A percentile compares a stretch with the other conserved stretches of the same genome.
phyloP scores from a whole-genome alignment of 92 coral and sea anemone genomes.

The Zoanthus sociatus region DNA sequence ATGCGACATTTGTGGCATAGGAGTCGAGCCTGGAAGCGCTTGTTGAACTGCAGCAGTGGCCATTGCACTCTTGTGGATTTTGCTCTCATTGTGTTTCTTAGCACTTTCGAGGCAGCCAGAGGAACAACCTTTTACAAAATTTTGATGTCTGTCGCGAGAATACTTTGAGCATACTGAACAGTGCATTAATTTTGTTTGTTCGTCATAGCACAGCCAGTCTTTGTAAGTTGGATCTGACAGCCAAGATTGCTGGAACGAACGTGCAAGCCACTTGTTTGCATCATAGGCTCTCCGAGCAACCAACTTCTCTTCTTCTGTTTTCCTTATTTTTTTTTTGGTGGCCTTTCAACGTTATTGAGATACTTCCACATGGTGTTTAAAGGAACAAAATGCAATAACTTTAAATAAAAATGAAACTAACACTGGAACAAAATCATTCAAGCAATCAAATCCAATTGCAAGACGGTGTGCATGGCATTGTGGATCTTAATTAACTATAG shows the following conservation, averaged over 20 bases:
- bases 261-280: slow-evolving; percentile 18
- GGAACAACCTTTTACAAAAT: slow-evolving; percentile 8
- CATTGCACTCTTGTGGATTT: slow-evolving; percentile 9
- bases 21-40: slow-evolving; percentile 5
- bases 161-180: neutral
- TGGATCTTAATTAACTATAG: neutral
- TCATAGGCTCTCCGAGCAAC: slow-evolving; percentile 21
- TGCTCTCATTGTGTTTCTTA: slow-evolving; percentile 3
- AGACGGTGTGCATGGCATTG: neutral
- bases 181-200: neutral
- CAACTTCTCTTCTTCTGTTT: slow-evolving; percentile 22
- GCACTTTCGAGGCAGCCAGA: slow-evolving; percentile 12
- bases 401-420: neutral
- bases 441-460: neutral
- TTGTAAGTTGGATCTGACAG: slow-evolving; percentile 24
- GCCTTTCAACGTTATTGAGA: neutral
- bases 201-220: slow-evolving; percentile 13
- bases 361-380: slow-evolving; percentile 25
- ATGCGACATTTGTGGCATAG: neutral
- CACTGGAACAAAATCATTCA: neutral
- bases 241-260: slow-evolving; percentile 28
- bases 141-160: neutral
- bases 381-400: slow-evolving; percentile 1
- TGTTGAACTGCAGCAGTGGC: slow-evolving; percentile 19
- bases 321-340: slow-evolving; percentile 1